Evolutionary conservation across 2,113 vertebrate genomes (phyloP), one percentile per base, ranked within the genome.

Genomic region (Hepsetus odoe): DNA sequence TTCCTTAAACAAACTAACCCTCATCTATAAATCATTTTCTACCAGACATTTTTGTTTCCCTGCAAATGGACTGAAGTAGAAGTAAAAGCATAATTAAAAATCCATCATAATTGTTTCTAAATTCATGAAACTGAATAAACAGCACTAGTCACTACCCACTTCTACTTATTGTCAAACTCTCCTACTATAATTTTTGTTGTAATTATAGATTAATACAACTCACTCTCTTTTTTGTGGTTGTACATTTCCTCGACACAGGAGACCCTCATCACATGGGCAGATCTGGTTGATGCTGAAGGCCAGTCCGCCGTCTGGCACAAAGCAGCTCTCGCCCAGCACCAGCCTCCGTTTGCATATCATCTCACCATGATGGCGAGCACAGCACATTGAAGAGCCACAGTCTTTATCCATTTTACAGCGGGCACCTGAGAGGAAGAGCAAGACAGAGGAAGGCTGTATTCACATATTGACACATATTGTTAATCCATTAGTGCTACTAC

Each of bases 241-340:
- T 2, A 49, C 11, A 0, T 74, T 70, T 56, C 90, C 84, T 1
- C 92, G 87, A 72, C 95, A 96, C 7, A 95, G 83, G 30, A 96
- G 90, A 3, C 94, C 94, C 14, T 92, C 86, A 13, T 94, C 91
- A 85, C 95, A 96, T 0, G 94, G 94, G 72, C 95, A 96, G 7
- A 95, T 88, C 84, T 96, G 94, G 90, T 96, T 96, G 74, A 96
- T 92, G 88, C 94, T 96, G 90, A 95, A 95, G 0, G 94, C 94
- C 74, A 96, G 83, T 0, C 95, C 94, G 0, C 95, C 95, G 6
- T 94, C 93, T 0, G 95, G 95, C 0, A 96, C 91, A 0, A 89
- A 95, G 87, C 95, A 96, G 80, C 86, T 91, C 68, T 94, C 90
- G 0, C 85, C 90, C 2, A 81, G 79, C 0, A 44, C 73, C 82